phyloP scores from a whole-genome alignment of 2,113 vertebrate species.

The Bubo scandiacus region DNA sequence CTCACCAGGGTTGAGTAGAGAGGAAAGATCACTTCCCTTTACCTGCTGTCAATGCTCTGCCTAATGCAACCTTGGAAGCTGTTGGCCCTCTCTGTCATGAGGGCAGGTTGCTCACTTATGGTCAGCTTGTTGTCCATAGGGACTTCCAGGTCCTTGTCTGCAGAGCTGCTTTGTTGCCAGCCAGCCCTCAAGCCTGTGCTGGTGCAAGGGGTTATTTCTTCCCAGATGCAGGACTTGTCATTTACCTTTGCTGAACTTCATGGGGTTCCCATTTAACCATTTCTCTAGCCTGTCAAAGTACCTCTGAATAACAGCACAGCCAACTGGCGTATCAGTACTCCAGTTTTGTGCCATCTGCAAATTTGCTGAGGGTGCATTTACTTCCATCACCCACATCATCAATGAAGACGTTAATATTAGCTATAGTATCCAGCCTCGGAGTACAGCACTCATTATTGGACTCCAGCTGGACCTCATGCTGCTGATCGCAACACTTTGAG shows the following conservation, averaged over 20 bases:
- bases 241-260: background rate
- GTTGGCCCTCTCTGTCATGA: background rate
- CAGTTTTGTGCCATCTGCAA: background rate
- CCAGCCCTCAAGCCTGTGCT: background rate
- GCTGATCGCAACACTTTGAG: background rate
- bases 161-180: background rate
- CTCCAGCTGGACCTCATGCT: background rate
- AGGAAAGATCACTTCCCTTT: background rate
- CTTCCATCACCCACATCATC: background rate
- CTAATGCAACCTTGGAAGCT: background rate
- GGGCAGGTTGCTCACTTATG: background rate
- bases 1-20: background rate
- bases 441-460: too few relatives aligned
- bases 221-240: background rate
- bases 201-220: background rate
- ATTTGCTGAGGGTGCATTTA: background rate
- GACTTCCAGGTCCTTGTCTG: background rate
- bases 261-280: background rate
- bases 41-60: background rate
- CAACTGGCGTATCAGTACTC: accelerated
- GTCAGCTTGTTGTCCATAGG: background rate
- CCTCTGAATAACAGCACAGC: background rate
- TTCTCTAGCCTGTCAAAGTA: background rate
- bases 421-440: background rate
- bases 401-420: background rate